Evolutionary conservation across 2,113 vertebrate species (phyloP).

Genomic region (Tetrao urogallus): DNA sequence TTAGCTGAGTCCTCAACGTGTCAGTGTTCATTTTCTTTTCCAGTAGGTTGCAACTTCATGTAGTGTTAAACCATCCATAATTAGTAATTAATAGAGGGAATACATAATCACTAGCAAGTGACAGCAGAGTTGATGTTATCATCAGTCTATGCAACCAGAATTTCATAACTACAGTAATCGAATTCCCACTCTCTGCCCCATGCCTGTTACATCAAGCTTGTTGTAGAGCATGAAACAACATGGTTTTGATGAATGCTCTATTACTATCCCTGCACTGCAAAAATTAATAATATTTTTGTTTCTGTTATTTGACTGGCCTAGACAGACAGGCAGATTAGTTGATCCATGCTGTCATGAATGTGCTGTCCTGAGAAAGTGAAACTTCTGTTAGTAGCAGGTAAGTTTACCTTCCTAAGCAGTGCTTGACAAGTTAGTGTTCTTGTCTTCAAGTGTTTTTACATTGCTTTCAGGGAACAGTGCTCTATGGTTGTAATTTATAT

Average conservation of each 20-base stretch:
- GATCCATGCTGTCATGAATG: not conserved
- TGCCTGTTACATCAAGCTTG: not conserved
- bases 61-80: slow-evolving; percentile 15
- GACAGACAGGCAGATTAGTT: not conserved
- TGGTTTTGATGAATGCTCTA: not conserved
- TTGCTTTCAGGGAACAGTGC: not conserved
- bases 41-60: not conserved
- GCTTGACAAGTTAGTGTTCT: not conserved
- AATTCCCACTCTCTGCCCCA: not conserved
- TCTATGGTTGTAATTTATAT: not conserved
- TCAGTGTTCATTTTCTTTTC: slow-evolving; percentile 30
- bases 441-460: not conserved
- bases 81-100: slow-evolving; percentile 30
- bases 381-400: not conserved
- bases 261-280: not conserved
- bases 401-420: not conserved
- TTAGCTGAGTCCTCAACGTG: not conserved
- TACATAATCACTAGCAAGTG: slow-evolving; percentile 1
- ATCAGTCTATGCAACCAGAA: not conserved
- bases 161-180: slow-evolving; percentile 5
- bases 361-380: not conserved
- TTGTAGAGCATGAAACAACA: not conserved
- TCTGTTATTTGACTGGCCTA: not conserved
- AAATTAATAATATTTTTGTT: not conserved
- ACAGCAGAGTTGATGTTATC: not conserved